Evolutionary conservation across 2,797 vertebrate species (phyloP).

Genomic region (Oreortyx pictus): DNA sequence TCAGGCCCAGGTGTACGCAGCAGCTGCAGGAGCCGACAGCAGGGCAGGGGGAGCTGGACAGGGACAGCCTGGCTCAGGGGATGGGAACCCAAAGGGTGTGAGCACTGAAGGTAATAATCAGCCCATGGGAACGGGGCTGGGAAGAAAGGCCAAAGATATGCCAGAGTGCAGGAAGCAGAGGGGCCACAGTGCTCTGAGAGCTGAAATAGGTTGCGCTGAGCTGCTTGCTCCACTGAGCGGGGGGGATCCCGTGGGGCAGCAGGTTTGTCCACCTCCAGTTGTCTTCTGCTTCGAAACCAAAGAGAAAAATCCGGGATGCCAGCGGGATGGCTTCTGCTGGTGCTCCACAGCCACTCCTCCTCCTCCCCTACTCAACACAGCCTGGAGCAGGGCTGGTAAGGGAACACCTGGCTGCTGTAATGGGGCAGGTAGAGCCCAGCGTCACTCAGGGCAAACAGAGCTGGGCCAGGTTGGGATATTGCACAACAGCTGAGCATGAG

Average conservation of each 20-base stretch:
- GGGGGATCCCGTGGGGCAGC: neutral
- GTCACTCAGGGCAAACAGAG: fast-evolving
- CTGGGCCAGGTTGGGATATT: too few relatives aligned
- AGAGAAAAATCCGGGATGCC: neutral
- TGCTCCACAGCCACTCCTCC: neutral
- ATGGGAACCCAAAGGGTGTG: neutral
- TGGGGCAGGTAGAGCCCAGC: neutral
- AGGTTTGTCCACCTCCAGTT: neutral
- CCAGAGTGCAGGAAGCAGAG: neutral
- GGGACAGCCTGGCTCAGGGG: neutral
- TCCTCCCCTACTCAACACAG: fast-evolving
- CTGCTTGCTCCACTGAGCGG: too few relatives aligned
- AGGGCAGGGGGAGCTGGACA: neutral
- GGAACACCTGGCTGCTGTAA: neutral
- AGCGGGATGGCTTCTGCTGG: neutral
- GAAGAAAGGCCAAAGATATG: neutral
- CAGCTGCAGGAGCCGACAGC: too few relatives aligned
- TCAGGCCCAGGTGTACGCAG: neutral
- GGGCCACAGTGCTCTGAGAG: neutral
- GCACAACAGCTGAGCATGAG: too few relatives aligned
- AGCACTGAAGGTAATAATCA: neutral
- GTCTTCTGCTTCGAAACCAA: neutral
- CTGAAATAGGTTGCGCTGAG: neutral
- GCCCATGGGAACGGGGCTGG: neutral
- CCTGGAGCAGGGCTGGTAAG: neutral